Base-by-base conservation (phyloP, 2,888 invertebrate species). In the Lycaena phlaeas region DNA sequence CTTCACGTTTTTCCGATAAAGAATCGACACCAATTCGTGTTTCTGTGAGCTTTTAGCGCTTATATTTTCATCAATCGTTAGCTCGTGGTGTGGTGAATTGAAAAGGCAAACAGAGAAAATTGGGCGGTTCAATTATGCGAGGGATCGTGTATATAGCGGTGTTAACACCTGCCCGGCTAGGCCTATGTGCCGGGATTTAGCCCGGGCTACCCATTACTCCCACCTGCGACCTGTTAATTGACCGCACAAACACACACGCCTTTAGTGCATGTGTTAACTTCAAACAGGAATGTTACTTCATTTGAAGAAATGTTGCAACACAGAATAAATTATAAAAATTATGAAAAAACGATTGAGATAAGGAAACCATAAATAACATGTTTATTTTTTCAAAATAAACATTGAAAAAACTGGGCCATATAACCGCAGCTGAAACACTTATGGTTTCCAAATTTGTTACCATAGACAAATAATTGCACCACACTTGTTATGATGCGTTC, bases 41-140 rank as follows among this genome's bases (percentile, higher is more conserved):
- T 59, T 53, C 56, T 58, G 48, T 53, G 61, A 61, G 70, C 75
- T 76, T 74, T 77, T 72, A 74, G 64, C 57, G 53, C 52, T 56
- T 67, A 62, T 64, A 58, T 61, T n/a, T n/a, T n/a, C n/a, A n/a
- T n/a, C n/a, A n/a, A n/a, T n/a, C n/a, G n/a, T 68, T 67, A 69
- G 61, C 64, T 59, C 52, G 49, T 48, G 59, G 59, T 56, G 63
- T 53, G 61, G 59, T 64, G 66, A 73, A 77, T 75, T 64, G 64
- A 44, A 60, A 67, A 54, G 40, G 59, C 64, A 81, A 81, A 79
- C 68, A 79, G 50, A 54, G 44, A 58, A 60, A 64, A 74, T 69
- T 76, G 82, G 81, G 81, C 82, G 82, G 81, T 73, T 64, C 78
- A n/a, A n/a, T n/a, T n/a, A n/a, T n/a, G n/a, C n/a, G n/a, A n/a